Evolutionary conservation across 2,797 vertebrate genomes (phyloP).

Genomic region (Florisuga fusca): DNA sequence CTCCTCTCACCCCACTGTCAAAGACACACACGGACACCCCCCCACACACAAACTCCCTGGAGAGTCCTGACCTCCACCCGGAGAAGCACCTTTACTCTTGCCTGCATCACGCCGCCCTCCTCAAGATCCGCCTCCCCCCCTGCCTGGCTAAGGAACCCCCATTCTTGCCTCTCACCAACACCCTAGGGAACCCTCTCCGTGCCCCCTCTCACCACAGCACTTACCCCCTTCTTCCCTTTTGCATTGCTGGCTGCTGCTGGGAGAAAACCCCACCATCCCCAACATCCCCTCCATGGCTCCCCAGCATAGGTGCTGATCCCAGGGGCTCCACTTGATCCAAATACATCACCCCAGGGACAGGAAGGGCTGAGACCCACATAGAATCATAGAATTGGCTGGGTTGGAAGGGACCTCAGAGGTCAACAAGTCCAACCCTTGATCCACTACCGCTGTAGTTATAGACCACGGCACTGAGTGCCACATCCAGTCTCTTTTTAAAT

Average conservation of each 20-base stretch:
- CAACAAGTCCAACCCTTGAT: too few species aligned
- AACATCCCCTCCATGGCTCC: background rate
- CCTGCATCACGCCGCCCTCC: background rate
- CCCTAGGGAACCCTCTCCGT: too few species aligned
- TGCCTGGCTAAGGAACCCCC: background rate
- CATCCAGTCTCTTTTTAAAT: too few species aligned
- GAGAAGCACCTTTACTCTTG: background rate
- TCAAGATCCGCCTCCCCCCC: background rate
- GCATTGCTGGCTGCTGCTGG: background rate
- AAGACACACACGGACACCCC: background rate
- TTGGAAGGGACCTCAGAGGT: too few species aligned
- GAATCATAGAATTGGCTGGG: too few species aligned
- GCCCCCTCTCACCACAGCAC: background rate
- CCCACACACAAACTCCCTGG: background rate
- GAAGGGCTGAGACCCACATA: background rate
- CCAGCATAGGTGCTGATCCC: background rate
- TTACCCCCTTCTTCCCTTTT: background rate
- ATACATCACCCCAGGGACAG: background rate
- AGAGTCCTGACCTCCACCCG: background rate
- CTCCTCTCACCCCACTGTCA: background rate
- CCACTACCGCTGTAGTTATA: too few species aligned
- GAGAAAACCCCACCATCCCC: background rate
- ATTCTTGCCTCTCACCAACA: background rate
- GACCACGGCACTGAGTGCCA: too few species aligned
- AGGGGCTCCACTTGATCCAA: background rate